Conservation (phyloP, 2,888 invertebrate genomes). For the Brachypalpus laphriformis region DNA sequence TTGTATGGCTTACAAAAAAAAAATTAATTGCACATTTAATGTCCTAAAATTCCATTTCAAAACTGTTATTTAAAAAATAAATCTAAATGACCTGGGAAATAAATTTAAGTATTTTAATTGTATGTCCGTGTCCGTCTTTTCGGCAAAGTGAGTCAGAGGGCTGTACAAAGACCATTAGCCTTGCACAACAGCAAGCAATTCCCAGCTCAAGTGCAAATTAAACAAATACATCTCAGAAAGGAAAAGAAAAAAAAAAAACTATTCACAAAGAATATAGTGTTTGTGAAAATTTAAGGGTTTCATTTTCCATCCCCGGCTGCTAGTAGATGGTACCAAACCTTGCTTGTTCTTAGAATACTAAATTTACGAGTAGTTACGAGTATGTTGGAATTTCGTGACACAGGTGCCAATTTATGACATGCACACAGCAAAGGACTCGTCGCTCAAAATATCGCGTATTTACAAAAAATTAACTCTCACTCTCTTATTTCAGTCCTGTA, state of each 20-base stretch:
- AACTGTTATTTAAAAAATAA: constrained; percentile 26
- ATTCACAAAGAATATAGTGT: constrained; percentile 20
- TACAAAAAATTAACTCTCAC: constrained; percentile 66
- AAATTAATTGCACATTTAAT: constrained; percentile 41
- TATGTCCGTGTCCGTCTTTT: constrained; percentile 48
- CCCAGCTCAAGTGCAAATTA: constrained; percentile 62
- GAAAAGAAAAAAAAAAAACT: not conserved
- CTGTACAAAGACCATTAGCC: constrained; percentile 52
- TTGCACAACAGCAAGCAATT: constrained; percentile 44
- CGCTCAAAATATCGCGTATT: constrained; percentile 56
- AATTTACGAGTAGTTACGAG: constrained; percentile 5
- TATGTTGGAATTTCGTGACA: constrained; percentile 68
- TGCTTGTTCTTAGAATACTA: constrained; percentile 19
- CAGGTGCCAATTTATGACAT: constrained; percentile 73
- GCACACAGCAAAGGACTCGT: constrained; percentile 43
- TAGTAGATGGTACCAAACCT: not conserved
- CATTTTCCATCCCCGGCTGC: not conserved
- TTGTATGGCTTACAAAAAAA: no score
- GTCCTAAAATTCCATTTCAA: constrained; percentile 11
- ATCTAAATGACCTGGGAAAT: constrained; percentile 24
- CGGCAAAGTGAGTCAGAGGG: constrained; percentile 37
- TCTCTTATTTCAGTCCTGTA: constrained; percentile 11
- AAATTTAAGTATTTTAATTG: constrained; percentile 34
- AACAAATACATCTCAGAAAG: constrained; percentile 49
- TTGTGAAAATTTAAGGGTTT: constrained; percentile 23